Percentiles rank a stretch among this genome's conserved stretches.
Conservation (phyloP, 2,113 vertebrate species). For the Astatotilapia flaviijosephi region DNA sequence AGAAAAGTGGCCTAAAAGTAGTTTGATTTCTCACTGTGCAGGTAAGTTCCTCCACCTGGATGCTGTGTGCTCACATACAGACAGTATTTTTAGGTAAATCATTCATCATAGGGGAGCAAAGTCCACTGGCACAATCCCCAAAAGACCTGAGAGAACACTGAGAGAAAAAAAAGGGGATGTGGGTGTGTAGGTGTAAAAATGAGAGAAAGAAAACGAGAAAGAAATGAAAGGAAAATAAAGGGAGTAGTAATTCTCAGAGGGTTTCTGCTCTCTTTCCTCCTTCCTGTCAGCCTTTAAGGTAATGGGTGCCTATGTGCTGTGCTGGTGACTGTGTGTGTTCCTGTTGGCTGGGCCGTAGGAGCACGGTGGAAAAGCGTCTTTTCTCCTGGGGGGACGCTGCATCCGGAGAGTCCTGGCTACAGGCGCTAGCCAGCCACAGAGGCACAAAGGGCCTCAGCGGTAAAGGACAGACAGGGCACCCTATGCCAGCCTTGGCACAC, state of each 20-base stretch:
- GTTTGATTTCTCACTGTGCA: constrained; percentile 48
- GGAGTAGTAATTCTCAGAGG: constrained; percentile 57
- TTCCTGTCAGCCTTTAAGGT: constrained; percentile 53
- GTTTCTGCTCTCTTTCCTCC: constrained; percentile 41
- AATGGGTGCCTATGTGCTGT: constrained; percentile 43
- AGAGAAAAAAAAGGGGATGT: not conserved
- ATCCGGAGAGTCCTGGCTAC: constrained; percentile 59
- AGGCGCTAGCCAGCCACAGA: constrained; percentile 16
- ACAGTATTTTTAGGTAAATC: constrained; percentile 73
- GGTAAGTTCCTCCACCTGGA: constrained; percentile 62
- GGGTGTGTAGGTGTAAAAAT: not conserved
- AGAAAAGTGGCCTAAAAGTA: constrained; percentile 51
- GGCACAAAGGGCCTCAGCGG: constrained; percentile 44
- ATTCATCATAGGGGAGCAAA: constrained; percentile 69
- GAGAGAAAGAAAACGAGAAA: not conserved
- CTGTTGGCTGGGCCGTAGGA: constrained; percentile 35
- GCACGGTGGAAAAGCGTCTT: constrained; percentile 45
- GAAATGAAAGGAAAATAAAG: constrained; percentile 15
- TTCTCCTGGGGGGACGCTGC: constrained; percentile 49
- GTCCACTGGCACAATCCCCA: constrained; percentile 68
- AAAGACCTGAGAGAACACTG: constrained; percentile 45
- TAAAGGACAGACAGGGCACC: constrained; percentile 38
- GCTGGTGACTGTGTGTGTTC: constrained; percentile 17
- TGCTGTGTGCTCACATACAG: constrained; percentile 28
- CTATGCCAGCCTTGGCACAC: constrained; percentile 56